Conservation (phyloP, 2,113 vertebrate species). For the Isurus oxyrinchus region DNA sequence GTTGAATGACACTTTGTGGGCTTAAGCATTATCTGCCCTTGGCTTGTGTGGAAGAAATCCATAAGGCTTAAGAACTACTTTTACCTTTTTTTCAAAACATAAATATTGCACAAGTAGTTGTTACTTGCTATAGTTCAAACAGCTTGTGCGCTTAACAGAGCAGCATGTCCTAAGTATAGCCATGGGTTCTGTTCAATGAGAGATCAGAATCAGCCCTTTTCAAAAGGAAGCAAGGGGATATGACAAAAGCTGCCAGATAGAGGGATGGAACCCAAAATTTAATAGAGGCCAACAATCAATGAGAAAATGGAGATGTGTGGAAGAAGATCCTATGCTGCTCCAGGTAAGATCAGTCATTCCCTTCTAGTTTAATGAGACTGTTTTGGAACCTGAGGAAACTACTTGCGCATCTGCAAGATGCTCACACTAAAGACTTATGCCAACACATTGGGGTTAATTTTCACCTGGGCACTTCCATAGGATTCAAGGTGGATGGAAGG, state of each 20-base stretch:
- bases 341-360: background rate
- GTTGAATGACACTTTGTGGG: background rate
- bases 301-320: background rate
- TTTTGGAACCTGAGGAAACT: background rate
- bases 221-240: conserved; percentile 2
- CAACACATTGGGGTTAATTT: background rate
- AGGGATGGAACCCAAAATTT: background rate
- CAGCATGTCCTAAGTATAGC: background rate
- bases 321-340: background rate
- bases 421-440: background rate
- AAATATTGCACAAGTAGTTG: background rate
- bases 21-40: background rate
- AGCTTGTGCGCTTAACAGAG: background rate
- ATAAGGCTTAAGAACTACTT: background rate
- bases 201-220: background rate
- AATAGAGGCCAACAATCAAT: background rate
- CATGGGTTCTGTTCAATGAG: background rate
- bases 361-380: background rate
- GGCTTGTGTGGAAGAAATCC: background rate
- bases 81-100: background rate
- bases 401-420: too few relatives aligned
- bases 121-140: background rate
- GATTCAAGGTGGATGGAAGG: background rate
- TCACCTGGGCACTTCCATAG: background rate
- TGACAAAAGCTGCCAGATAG: background rate